Percentiles rank a stretch among this genome's conserved stretches.
These are phyloP conservation scores for Crematogaster levior DNA, from an alignment of 2,888 invertebrate species.

Conservation along the genomic window DNA sequence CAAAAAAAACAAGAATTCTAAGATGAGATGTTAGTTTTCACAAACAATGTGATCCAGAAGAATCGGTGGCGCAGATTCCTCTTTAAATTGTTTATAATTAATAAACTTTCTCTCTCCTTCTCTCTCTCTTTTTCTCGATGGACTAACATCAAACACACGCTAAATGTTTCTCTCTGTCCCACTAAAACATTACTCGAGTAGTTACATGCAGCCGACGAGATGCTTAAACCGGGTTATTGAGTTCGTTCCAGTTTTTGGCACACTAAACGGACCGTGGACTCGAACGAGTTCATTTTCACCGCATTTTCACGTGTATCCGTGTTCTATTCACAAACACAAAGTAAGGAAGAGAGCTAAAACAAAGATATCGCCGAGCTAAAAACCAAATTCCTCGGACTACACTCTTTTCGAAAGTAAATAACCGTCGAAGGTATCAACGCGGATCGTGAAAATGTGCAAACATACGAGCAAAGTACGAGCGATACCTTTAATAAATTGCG, in stretches of 20 bases:
- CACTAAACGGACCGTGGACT: neutral
- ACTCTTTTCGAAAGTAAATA: constrained; percentile 18
- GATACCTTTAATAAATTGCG: constrained; percentile 27
- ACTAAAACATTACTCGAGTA: constrained; percentile 7
- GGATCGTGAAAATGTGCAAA: constrained; percentile 37
- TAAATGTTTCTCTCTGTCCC: constrained; percentile 11
- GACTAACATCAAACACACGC: constrained; percentile 5
- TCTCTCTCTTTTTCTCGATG: neutral
- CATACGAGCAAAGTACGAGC: neutral
- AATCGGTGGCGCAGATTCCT: neutral
- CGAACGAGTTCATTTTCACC: constrained; percentile 11
- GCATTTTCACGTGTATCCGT: neutral
- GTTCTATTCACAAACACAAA: constrained; percentile 5
- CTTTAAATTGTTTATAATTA: constrained; percentile 22
- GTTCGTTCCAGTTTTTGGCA: constrained; percentile 30
- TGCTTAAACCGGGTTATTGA: constrained; percentile 29
- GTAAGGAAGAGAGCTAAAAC: neutral
- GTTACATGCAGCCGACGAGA: neutral
- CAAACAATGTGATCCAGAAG: neutral
- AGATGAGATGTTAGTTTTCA: neutral
- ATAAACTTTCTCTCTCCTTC: neutral
- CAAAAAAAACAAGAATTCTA: neutral
- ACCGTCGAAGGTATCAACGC: constrained; percentile 39
- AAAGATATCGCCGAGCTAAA: constrained; percentile 14
- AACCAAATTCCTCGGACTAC: neutral